Evolutionary conservation across 2,113 vertebrate genomes (phyloP).

Genomic region (Acanthisitta chloris): DNA sequence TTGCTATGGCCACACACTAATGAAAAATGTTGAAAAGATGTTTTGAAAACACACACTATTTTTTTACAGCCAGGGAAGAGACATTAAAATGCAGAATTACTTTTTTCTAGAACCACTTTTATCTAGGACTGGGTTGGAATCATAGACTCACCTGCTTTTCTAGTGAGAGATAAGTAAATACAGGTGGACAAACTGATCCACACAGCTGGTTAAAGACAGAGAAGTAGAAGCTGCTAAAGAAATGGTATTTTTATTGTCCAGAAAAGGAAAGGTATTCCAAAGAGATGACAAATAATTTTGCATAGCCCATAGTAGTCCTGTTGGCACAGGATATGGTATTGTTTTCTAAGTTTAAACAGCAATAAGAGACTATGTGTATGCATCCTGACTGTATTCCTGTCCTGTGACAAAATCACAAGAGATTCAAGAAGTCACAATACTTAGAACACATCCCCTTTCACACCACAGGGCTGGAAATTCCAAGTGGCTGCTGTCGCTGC

Average conservation of each 20-base stretch:
- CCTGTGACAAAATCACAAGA: neutral
- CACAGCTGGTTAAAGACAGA: neutral
- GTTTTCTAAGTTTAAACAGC: conserved; percentile 22
- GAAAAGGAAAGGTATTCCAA: conserved; percentile 4
- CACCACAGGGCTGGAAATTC: neutral
- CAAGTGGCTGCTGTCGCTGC: neutral
- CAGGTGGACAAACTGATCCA: neutral
- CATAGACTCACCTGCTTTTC: neutral
- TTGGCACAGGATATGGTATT: neutral
- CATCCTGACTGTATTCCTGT: neutral
- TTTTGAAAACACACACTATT: neutral
- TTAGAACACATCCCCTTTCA: neutral
- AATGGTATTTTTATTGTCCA: neutral
- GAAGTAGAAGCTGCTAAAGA: neutral
- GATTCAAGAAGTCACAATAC: neutral
- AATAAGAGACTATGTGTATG: neutral
- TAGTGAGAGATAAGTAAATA: neutral
- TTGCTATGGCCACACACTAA: neutral
- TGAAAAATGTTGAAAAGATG: neutral
- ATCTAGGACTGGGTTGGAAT: neutral
- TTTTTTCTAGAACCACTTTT: neutral
- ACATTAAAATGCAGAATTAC: neutral
- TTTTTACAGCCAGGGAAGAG: neutral
- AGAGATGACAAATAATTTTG: neutral
- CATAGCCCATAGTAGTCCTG: neutral